Evolutionary conservation across 2,113 vertebrate species (phyloP), one percentile per base, ranked within the genome.

Genomic region (Cynoglossus semilaevis): DNA sequence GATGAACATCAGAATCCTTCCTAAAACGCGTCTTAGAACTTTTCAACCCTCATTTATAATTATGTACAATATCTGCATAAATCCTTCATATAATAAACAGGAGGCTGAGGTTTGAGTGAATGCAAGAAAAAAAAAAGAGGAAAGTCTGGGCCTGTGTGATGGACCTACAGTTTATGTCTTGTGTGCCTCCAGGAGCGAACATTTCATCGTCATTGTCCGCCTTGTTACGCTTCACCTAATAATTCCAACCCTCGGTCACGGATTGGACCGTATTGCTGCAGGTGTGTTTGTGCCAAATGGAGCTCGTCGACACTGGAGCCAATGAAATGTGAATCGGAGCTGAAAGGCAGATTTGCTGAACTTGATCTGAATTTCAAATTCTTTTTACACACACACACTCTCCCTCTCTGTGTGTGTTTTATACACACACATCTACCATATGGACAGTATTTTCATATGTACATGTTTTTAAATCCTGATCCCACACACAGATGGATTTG

Each of bases 121-220:
- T 61, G 58, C 59, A 52, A 54, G 66, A 49, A 44, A 22, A 53
- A 18, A 19, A 15, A 22, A 4, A 4, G 11, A 50, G n/a, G 49
- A 64, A 19, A 17, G 36, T 58, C 58, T 34, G 58, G 43, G 70
- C 44, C 71, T 72, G 65, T 71, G 73, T 65, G 63, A 69, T 41
- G 71, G 73, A 81, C 67, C 82, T 79, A 80, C 73, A 86, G 80
- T 83, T 59, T 77, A 76, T 69, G 73, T 79, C 51, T 67, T 58
- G 18, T 74, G 72, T 79, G 83, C 76, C 83, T 85, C 74, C 76
- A 80, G 81, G 76, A 80, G 76, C 35, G 12, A 72, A 83, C 73
- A 60, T 77, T 75, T 82, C 66, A 70, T 54, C 69, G 70, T 73
- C 77, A 80, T 70, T 80, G 78, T 83, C 63, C 58, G 68, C 61